Evolutionary conservation across 2,113 vertebrate species (phyloP), one percentile per base, ranked within the genome.

Genomic region (Atractosteus spatula): DNA sequence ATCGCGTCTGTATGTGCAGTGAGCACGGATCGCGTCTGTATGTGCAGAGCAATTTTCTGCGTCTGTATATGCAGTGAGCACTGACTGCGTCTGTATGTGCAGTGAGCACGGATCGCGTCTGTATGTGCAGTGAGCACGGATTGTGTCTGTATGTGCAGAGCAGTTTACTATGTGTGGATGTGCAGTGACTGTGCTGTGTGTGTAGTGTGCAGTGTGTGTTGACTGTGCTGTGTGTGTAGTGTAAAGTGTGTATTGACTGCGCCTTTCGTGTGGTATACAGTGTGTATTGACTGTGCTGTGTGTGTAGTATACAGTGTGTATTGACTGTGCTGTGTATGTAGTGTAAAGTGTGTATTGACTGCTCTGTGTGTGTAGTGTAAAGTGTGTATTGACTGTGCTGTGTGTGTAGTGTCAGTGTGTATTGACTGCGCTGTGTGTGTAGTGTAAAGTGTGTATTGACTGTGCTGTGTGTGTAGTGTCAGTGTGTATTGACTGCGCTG

Each of bases 401-500:
- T 66, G 71, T 41, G 17, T 62, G 57, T 16, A 12, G 29, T 71
- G 70, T 54, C 43, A 16, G n/a, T 63, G 57, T n/a, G 12, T 43
- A 8, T 51, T 13, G 8, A 41, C 6, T 16, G 47, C 41, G 14
- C 55, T 14, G 8, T 66, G 44, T 7, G 54, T 62, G 57, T 45
- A 29, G 29, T 71, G 61, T 54, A 55, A n/a, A 8, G 14, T 45
- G 71, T 55, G 55, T 29, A 29, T 29, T 29, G 29, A 29, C 2
- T 29, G 29, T 44, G 41, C 56, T 7, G 12, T 69, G 41, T 71
- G 68, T 61, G 55, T 81, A 8, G 43, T 70, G 77, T 74, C 4
- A 80, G 77, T 69, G 62, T 78, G 75, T 76, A 76, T 74, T 56
- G 72, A 51, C 4, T 51, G 3, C 8, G 8, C 4, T 51, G 47